Evolutionary conservation across 2,888 invertebrate genomes (phyloP).

Genomic region (Tipula confusa): DNA sequence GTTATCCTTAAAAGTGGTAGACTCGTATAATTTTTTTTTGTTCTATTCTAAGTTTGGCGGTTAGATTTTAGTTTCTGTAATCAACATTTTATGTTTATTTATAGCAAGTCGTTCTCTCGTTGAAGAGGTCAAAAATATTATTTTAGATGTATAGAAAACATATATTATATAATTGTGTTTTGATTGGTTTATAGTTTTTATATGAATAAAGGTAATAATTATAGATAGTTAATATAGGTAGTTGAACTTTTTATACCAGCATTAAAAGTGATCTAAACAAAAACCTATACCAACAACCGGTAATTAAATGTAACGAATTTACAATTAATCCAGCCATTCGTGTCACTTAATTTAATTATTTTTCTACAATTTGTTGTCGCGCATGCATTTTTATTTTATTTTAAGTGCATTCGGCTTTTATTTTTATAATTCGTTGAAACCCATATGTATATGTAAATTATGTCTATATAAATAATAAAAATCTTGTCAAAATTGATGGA

Average conservation of each 20-base stretch:
- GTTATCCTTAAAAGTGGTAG: background rate
- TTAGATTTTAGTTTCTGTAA: background rate
- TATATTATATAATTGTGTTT: background rate
- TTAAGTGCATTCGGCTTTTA: background rate
- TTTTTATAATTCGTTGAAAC: background rate
- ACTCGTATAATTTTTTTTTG: background rate
- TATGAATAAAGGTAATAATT: too few species aligned
- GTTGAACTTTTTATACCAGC: too few species aligned
- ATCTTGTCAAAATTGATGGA: background rate
- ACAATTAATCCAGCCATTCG: background rate
- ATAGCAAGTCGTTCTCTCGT: background rate
- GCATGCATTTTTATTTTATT: too few species aligned
- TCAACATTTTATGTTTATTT: background rate
- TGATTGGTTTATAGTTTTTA: background rate
- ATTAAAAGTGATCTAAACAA: background rate
- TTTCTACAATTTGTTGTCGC: too few species aligned
- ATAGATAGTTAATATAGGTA: too few species aligned
- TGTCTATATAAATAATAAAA: background rate
- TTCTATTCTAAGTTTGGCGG: background rate
- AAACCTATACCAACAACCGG: background rate
- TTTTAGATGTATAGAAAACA: background rate
- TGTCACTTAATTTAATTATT: background rate
- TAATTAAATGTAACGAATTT: background rate
- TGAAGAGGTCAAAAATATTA: constrained; percentile 3
- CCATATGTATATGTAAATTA: too few species aligned